A percentile compares a stretch with the other conserved stretches of the same genome.
These are phyloP conservation scores for Argyrosomus regius DNA, from an alignment of 2,797 vertebrate species.

Conservation along the genomic window DNA sequence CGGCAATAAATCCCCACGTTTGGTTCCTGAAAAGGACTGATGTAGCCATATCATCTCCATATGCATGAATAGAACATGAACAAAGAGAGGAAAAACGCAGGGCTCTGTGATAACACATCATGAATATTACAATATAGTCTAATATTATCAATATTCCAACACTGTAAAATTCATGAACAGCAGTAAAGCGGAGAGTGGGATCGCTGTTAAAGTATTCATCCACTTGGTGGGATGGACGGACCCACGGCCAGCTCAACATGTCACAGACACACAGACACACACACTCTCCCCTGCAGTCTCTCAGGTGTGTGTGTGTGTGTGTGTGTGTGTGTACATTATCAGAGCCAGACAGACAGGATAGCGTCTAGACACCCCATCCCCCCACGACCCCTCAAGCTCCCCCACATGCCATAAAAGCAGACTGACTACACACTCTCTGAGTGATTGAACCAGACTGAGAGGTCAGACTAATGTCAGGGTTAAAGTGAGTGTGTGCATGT, in stretches of 20 bases:
- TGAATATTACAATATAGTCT: conserved; percentile 70
- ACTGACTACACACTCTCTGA: conserved; percentile 61
- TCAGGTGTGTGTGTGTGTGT: conserved; percentile 56
- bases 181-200: conserved; percentile 41
- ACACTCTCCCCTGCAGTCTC: conserved; percentile 26
- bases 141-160: conserved; percentile 71
- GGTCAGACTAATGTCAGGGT: conserved; percentile 72
- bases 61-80: conserved; percentile 76
- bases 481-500: conserved; percentile 30
- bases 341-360: conserved; percentile 75
- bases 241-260: conserved; percentile 25
- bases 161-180: conserved; percentile 71
- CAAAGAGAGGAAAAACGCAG: conserved; percentile 27
- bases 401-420: conserved; percentile 60
- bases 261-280: conserved; percentile 32
- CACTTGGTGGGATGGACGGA: conserved; percentile 20
- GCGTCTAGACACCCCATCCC: conserved; percentile 68
- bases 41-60: conserved; percentile 59
- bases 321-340: conserved; percentile 62
- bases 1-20: conserved; percentile 42
- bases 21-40: conserved; percentile 43
- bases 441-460: conserved; percentile 69
- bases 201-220: conserved; percentile 59
- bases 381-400: neutral
- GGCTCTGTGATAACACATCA: conserved; percentile 64